Percentiles rank a stretch among this genome's conserved stretches.
These are phyloP conservation scores for Campylomormyrus numenius DNA, from an alignment of 2,113 vertebrate genomes.

Conservation along the genomic window DNA sequence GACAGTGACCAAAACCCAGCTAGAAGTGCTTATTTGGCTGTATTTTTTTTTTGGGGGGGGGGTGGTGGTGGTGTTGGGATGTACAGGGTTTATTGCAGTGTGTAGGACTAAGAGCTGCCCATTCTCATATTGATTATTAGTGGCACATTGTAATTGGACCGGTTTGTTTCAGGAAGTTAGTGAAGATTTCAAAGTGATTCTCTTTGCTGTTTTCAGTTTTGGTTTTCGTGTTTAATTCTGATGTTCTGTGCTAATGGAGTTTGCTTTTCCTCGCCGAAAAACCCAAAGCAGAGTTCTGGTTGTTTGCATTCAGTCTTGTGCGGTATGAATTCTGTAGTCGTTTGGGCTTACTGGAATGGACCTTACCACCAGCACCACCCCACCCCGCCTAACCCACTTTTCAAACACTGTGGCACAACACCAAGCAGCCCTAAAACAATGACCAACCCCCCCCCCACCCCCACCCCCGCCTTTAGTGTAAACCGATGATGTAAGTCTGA, in stretches of 20 bases:
- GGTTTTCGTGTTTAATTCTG: neutral
- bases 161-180: neutral
- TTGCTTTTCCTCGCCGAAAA: neutral
- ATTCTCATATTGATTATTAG: neutral
- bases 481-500: neutral
- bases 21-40: neutral
- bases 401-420: neutral
- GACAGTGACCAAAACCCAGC: neutral
- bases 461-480: neutral
- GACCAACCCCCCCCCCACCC: too few species aligned
- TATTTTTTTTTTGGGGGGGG: neutral
- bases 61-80: neutral
- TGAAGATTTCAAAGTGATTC: neutral
- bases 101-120: neutral
- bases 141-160: neutral
- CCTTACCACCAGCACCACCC: neutral
- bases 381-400: neutral
- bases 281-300: neutral
- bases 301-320: neutral
- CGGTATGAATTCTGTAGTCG: neutral
- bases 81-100: neutral
- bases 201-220: neutral
- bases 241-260: neutral
- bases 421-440: neutral
- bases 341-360: neutral